Conservation (phyloP, 2,888 invertebrate species). For the Agelastica alni region DNA sequence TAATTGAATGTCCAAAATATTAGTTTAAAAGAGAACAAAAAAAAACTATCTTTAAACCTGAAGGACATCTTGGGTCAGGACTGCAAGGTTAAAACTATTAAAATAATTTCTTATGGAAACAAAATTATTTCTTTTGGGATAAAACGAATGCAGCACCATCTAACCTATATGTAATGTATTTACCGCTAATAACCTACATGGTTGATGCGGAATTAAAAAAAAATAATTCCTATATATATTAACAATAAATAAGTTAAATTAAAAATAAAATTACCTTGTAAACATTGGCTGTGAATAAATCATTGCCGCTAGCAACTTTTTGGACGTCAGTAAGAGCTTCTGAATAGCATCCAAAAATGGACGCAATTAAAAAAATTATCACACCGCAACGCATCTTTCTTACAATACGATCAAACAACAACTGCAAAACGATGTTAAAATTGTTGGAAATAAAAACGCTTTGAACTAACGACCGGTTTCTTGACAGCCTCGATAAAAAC, state of each 20-base stretch:
- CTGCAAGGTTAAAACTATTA: no score
- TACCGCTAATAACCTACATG: no score
- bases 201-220: no score
- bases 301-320: background rate
- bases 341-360: background rate
- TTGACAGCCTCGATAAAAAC: background rate
- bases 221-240: background rate
- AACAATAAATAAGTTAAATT: background rate
- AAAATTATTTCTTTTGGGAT: no score
- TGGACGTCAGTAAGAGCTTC: background rate
- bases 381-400: slow-evolving; percentile 1
- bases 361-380: background rate
- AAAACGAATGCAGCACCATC: no score
- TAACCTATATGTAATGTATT: no score
- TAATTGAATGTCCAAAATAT: no score
- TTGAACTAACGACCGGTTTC: background rate
- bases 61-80: no score
- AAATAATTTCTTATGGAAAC: no score
- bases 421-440: background rate
- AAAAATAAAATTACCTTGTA: background rate
- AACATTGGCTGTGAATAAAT: background rate
- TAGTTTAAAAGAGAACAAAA: no score
- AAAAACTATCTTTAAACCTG: no score
- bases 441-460: background rate
- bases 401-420: background rate